A percentile compares a stretch with the other conserved stretches of the same genome.
phyloP scores from a whole-genome alignment of 2,797 vertebrate species.

The Acrocephalus scirpaceus region DNA sequence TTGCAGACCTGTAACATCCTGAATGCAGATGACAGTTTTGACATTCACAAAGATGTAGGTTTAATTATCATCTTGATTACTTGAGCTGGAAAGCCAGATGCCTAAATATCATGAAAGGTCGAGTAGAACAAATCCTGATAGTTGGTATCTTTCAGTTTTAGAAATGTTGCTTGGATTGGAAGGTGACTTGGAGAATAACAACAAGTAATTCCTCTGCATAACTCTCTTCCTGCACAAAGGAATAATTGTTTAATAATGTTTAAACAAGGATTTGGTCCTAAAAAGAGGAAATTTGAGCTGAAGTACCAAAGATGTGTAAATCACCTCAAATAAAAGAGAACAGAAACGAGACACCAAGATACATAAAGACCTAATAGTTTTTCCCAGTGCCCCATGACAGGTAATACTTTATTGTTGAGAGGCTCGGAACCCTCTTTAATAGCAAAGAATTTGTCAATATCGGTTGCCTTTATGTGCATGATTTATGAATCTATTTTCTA shows the following conservation, averaged over 20 bases:
- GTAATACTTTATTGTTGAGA: constrained; percentile 14
- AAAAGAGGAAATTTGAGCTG: background rate
- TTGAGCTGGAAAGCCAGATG: constrained; percentile 70
- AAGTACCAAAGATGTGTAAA: background rate
- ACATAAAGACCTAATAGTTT: background rate
- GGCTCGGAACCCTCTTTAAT: background rate
- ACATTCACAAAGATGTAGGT: constrained; percentile 71
- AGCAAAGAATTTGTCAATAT: constrained; percentile 28
- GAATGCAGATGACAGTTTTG: constrained; percentile 71
- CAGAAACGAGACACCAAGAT: background rate
- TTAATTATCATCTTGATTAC: constrained; percentile 74
- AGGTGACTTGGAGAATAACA: constrained; percentile 11
- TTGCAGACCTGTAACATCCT: constrained; percentile 41
- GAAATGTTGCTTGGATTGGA: constrained; percentile 17
- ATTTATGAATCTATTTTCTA: constrained; percentile 50
- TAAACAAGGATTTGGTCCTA: background rate
- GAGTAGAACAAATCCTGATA: constrained; percentile 59
- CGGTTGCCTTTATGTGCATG: background rate
- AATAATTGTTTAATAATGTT: background rate
- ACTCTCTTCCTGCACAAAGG: background rate
- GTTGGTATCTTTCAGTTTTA: constrained; percentile 21
- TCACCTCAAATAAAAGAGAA: constrained; percentile 4
- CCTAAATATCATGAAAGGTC: constrained; percentile 75
- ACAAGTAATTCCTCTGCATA: background rate
- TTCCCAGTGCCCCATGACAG: background rate